phyloP scores from a whole-genome alignment of 1,140 invertebrate genomes.

The Piezodorus guildinii region DNA sequence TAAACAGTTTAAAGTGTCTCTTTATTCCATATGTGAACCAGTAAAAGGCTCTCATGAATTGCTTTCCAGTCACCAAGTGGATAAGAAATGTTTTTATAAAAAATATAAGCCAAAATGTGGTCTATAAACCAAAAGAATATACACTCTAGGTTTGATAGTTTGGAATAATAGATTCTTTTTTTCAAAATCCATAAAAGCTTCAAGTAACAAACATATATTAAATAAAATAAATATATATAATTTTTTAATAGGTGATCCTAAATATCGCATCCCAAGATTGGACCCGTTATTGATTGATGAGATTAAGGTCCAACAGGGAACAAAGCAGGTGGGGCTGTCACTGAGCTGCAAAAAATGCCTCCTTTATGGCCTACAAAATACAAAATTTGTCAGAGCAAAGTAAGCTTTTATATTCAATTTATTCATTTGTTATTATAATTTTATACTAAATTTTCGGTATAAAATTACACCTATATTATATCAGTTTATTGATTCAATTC shows the following conservation, averaged over 20 bases:
- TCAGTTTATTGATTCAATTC: background rate
- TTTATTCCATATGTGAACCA: too few relatives aligned
- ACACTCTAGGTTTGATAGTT: too few relatives aligned
- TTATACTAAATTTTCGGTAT: background rate
- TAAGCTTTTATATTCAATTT: constrained; percentile 17
- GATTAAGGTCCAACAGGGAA: constrained; percentile 29
- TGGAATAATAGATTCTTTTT: too few relatives aligned
- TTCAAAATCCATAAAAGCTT: too few relatives aligned
- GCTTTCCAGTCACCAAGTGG: too few relatives aligned
- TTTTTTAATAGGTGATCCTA: constrained; percentile 29
- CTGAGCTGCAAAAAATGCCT: constrained; percentile 27
- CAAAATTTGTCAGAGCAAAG: constrained; percentile 27
- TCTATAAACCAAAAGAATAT: too few relatives aligned
- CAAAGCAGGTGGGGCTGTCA: constrained; percentile 28
- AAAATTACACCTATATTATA: background rate
- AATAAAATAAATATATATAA: background rate
- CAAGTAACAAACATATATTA: too few relatives aligned
- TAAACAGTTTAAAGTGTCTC: too few relatives aligned
- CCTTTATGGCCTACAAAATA: constrained; percentile 28
- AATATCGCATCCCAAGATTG: constrained; percentile 30
- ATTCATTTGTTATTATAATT: background rate
- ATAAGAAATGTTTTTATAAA: too few relatives aligned
- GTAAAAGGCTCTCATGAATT: too few relatives aligned
- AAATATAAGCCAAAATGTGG: too few relatives aligned
- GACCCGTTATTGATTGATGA: constrained; percentile 29